A percentile compares a stretch with the other conserved stretches of the same genome.
Conservation (phyloP, 2,797 vertebrate genomes). For the Gobionotothen gibberifrons region DNA sequence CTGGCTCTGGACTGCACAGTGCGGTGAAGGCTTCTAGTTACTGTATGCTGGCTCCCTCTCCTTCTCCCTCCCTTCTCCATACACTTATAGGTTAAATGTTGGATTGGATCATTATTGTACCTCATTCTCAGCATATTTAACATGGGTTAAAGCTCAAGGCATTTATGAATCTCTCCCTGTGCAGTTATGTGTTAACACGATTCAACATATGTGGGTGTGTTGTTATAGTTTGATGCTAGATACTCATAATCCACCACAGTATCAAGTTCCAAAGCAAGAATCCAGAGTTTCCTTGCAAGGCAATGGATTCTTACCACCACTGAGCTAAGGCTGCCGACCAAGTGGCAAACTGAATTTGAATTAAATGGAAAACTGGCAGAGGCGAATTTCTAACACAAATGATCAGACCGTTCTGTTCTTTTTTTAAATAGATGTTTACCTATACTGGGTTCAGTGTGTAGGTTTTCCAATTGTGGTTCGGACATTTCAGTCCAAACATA, state of each 20-base stretch:
- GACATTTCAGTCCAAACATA: slow-evolving; percentile 59
- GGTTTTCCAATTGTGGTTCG: slow-evolving; percentile 49
- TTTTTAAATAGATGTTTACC: slow-evolving; percentile 57
- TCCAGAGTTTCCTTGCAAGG: slow-evolving; percentile 67
- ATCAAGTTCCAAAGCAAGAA: slow-evolving; percentile 73
- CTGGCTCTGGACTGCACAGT: slow-evolving; percentile 70
- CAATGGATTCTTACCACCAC: slow-evolving; percentile 65
- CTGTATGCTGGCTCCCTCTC: slow-evolving; percentile 49
- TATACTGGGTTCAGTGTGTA: slow-evolving; percentile 37
- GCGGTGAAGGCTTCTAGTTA: slow-evolving; percentile 68
- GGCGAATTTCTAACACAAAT: slow-evolving; percentile 53
- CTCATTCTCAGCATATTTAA: slow-evolving; percentile 37
- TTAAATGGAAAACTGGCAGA: slow-evolving; percentile 72
- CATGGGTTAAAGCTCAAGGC: slow-evolving; percentile 30
- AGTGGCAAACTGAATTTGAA: slow-evolving; percentile 71
- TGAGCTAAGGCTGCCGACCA: slow-evolving; percentile 58
- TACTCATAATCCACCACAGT: slow-evolving; percentile 57
- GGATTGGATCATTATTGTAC: slow-evolving; percentile 43
- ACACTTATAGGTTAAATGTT: slow-evolving; percentile 40
- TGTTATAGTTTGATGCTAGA: slow-evolving; percentile 60
- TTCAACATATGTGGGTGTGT: slow-evolving; percentile 43
- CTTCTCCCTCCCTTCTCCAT: slow-evolving; percentile 25
- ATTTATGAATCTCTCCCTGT: slow-evolving; percentile 13
- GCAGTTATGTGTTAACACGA: slow-evolving; percentile 44
- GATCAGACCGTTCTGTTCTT: slow-evolving; percentile 45